phyloP scores from a whole-genome alignment of 2,113 vertebrate species.

The Bujurquina vittata region DNA sequence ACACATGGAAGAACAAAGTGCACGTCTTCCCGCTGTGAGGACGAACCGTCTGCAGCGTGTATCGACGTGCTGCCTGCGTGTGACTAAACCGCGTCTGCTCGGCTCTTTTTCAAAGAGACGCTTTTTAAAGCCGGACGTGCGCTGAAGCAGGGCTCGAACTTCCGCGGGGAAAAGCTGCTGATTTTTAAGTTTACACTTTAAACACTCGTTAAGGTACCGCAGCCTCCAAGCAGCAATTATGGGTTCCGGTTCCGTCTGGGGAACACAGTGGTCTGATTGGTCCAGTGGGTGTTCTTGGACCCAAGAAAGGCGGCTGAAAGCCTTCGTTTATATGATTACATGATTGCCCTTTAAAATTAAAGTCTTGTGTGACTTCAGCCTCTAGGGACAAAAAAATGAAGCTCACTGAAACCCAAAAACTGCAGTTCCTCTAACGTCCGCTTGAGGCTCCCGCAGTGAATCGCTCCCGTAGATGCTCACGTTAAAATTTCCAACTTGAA shows the following conservation, averaged over 20 bases:
- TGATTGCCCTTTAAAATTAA: neutral
- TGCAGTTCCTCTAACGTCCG: neutral
- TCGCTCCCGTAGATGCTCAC: no score
- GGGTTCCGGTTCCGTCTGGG: neutral
- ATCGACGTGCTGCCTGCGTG: accelerated
- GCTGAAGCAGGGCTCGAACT: neutral
- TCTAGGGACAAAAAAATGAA: neutral
- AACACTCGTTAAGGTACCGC: neutral
- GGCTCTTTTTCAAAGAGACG: no score
- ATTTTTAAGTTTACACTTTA: neutral
- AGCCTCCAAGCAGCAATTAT: neutral
- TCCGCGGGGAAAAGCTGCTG: neutral
- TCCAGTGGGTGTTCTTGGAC: neutral
- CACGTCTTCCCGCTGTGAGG: neutral
- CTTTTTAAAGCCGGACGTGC: no score
- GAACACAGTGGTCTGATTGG: neutral
- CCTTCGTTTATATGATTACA: neutral
- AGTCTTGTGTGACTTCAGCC: neutral
- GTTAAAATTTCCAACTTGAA: no score
- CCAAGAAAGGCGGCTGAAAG: neutral
- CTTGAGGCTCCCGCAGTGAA: neutral
- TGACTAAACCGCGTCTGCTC: neutral
- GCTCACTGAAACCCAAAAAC: neutral
- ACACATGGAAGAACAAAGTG: no score
- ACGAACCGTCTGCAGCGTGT: no score